Base-by-base conservation (phyloP, 1,140 invertebrate genomes). In the Zaprionus tsacasi region DNA sequence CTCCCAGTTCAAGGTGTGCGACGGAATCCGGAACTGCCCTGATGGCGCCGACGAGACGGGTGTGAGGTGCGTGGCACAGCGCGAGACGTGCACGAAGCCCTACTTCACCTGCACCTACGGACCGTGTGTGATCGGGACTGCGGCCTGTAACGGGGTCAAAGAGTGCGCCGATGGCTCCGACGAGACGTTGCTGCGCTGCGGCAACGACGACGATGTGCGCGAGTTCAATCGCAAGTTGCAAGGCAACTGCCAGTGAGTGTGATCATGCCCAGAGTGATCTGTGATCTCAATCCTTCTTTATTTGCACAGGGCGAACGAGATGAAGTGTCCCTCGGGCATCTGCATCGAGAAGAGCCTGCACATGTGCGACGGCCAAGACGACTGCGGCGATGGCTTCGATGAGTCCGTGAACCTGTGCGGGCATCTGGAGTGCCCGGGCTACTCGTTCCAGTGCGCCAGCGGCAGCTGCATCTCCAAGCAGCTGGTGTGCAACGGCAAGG, bases 151-250 rank as follows among this genome's bases (percentile, higher is more conserved):
- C 88, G 93, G 93, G 0, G 65, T 92, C 2, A 81, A 86, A n/a
- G 94, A 97, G 56, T 97, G 96, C 80, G 67, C 93, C 0, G 95
- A 96, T 80, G 94, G 94, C 27, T 96, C 96, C 2, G 97, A 98
- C 91, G 97, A 97, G 50, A 76, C 81, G 5, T 6, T 25, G 7
- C 21, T 77, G 27, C 78, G 85, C 0, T 81, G 79, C 30, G 74
- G 74, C 6, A 72, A 40, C n/a, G 65, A 67, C 2, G 81, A 89
- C 17, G 75, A 75, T n/a, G 8, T 70, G 12, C 52, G 59, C 2
- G 64, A 71, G 10, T 69, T 58, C 11, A 45, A 80, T n/a, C 75
- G 73, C 12, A 35, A 0, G 1, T 38, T 48, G 0, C 71, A 72
- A 17, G 75, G 25, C 11, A 88, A 85, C 13, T 91, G 89, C 25